Percentiles rank a stretch among this genome's conserved stretches.
Evolutionary conservation across 2,888 invertebrate species (phyloP).

Genomic region (Molanna angustata): DNA sequence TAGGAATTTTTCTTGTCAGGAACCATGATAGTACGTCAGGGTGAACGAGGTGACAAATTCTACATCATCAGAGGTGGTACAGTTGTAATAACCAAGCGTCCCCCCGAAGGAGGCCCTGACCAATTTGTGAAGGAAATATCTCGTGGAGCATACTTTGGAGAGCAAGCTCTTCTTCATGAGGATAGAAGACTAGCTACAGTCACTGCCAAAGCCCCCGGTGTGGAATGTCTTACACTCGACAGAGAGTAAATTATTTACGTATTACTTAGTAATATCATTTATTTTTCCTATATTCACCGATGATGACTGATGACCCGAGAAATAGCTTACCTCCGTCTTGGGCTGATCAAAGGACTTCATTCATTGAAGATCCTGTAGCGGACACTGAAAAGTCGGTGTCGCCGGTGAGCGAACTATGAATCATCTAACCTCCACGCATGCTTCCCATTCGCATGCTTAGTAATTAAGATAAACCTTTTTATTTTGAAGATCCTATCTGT

Average conservation of each 20-base stretch:
- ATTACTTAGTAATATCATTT: too few relatives aligned
- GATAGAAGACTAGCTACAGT: conserved; percentile 88
- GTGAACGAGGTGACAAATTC: conserved; percentile 85
- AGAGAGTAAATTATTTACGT: conserved; percentile 59
- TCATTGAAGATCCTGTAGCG: too few relatives aligned
- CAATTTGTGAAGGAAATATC: conserved; percentile 66
- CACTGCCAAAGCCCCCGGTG: conserved; percentile 78
- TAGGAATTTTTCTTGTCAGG: conserved; percentile 80
- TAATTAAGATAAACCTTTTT: too few relatives aligned
- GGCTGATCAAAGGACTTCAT: too few relatives aligned
- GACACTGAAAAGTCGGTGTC: too few relatives aligned
- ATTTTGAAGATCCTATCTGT: too few relatives aligned
- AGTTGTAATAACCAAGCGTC: conserved; percentile 69
- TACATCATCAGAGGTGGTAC: conserved; percentile 85
- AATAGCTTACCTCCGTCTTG: too few relatives aligned
- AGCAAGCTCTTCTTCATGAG: conserved; percentile 81
- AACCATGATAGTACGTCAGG: conserved; percentile 78
- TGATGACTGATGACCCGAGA: too few relatives aligned
- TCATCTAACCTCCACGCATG: too few relatives aligned
- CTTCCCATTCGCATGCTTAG: too few relatives aligned
- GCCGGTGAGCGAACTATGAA: too few relatives aligned
- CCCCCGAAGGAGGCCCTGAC: conserved; percentile 58
- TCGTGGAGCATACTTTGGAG: conserved; percentile 85
- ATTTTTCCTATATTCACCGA: too few relatives aligned
- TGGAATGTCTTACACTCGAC: conserved; percentile 84